A percentile compares a stretch with the other conserved stretches of the same genome.
These are phyloP conservation scores for Zaprionus bogoriensis DNA, from an alignment of 2,888 invertebrate species.

Conservation along the genomic window DNA sequence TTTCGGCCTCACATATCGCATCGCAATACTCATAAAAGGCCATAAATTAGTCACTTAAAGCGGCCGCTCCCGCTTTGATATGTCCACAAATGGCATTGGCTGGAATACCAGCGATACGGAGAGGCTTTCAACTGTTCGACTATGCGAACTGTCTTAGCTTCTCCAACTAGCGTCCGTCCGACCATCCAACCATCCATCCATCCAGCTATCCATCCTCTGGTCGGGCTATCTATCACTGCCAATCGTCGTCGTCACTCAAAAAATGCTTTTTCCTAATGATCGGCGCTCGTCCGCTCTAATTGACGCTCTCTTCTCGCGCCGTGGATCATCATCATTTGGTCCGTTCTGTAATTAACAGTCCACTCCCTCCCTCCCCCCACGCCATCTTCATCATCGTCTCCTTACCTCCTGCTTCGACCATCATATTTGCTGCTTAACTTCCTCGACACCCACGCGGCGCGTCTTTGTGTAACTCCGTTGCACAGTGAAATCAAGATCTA, in stretches of 20 bases:
- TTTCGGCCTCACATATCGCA: slow-evolving; percentile 42
- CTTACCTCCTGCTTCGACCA: no score
- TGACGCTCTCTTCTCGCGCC: slow-evolving; percentile 42
- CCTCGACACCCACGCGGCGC: background rate
- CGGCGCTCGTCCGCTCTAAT: slow-evolving; percentile 64
- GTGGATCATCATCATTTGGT: slow-evolving; percentile 30
- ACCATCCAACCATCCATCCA: slow-evolving; percentile 10
- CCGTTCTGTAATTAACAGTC: slow-evolving; percentile 38
- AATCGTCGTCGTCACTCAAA: slow-evolving; percentile 54
- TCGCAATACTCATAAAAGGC: slow-evolving; percentile 68
- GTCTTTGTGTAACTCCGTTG: background rate
- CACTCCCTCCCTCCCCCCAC: no score
- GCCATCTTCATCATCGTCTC: no score
- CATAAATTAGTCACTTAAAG: slow-evolving; percentile 77
- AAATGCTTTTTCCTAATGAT: slow-evolving; percentile 57
- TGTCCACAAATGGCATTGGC: slow-evolving; percentile 67
- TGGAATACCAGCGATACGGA: slow-evolving; percentile 46
- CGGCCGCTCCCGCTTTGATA: slow-evolving; percentile 68
- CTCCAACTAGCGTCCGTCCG: slow-evolving; percentile 13
- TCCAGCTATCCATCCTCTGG: slow-evolving; percentile 32
- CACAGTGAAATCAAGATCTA: slow-evolving; percentile 3
- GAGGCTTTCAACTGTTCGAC: slow-evolving; percentile 12
- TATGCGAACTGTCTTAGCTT: slow-evolving; percentile 22
- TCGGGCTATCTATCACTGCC: slow-evolving; percentile 69
- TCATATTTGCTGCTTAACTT: background rate